Percentiles rank a stretch among this genome's conserved stretches.
These are phyloP conservation scores for Oncorhynchus mykiss DNA, from an alignment of 2,113 vertebrate species.

Conservation along the genomic window DNA sequence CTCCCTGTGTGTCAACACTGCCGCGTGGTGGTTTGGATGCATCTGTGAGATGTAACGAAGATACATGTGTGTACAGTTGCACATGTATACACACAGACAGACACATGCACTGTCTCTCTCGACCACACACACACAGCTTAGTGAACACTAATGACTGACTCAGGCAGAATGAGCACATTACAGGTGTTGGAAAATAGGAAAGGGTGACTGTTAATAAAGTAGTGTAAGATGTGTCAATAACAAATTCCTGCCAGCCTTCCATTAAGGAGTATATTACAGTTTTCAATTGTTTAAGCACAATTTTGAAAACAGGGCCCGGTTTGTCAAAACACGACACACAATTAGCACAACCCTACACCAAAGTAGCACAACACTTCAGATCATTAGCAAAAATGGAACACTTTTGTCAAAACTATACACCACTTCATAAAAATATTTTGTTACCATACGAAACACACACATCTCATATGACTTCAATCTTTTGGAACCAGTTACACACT, in stretches of 20 bases:
- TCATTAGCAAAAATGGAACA: too few species aligned
- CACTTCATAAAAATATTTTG: too few species aligned
- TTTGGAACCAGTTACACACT: too few species aligned
- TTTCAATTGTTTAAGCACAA: too few species aligned
- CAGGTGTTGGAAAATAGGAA: constrained; percentile 23
- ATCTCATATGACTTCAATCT: too few species aligned
- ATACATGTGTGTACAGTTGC: constrained; percentile 13
- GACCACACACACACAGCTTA: constrained; percentile 9
- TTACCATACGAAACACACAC: too few species aligned
- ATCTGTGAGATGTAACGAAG: neutral
- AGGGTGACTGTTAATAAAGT: constrained; percentile 41
- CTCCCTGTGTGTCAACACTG: constrained; percentile 2
- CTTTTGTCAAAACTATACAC: too few species aligned
- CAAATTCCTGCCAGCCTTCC: constrained; percentile 36
- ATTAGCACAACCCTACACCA: too few species aligned
- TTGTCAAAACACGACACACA: too few species aligned
- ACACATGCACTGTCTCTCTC: neutral
- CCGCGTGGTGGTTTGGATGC: neutral
- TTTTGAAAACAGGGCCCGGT: too few species aligned
- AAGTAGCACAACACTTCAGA: too few species aligned
- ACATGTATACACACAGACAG: constrained; percentile 9
- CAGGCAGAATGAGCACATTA: constrained; percentile 34
- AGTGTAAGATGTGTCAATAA: constrained; percentile 26
- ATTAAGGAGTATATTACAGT: constrained; percentile 23
- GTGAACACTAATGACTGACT: constrained; percentile 43